Conservation (phyloP, 2,888 invertebrate species). For the Apantesis nais region DNA sequence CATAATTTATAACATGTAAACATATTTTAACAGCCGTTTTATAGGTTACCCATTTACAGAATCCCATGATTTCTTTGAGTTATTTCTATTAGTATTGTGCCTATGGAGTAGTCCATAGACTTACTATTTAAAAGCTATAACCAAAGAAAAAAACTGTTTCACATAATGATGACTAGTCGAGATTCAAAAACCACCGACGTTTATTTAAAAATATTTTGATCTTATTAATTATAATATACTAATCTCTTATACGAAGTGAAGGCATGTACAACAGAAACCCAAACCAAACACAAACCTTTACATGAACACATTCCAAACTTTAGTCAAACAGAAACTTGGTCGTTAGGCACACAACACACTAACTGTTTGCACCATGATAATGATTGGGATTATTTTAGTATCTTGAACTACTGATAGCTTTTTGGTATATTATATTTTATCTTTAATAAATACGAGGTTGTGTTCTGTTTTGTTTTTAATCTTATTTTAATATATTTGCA, state of each 20-base stretch:
- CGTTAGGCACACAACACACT: background rate
- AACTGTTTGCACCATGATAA: background rate
- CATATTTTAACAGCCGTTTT: background rate
- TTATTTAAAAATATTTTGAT: too few relatives aligned
- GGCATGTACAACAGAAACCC: background rate
- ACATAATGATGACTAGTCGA: too few relatives aligned
- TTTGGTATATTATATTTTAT: background rate
- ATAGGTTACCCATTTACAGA: background rate
- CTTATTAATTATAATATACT: too few relatives aligned
- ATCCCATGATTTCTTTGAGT: background rate
- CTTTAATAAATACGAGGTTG: background rate
- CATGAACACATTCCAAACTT: background rate
- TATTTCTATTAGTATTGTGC: too few relatives aligned
- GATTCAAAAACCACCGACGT: too few relatives aligned
- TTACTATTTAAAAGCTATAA: too few relatives aligned
- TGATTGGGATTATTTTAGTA: background rate
- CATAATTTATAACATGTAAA: background rate
- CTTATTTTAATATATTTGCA: background rate
- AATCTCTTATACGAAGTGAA: background rate
- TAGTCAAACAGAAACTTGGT: background rate
- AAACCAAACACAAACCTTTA: background rate
- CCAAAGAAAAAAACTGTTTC: too few relatives aligned
- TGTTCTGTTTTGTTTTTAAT: background rate
- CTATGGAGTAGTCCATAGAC: too few relatives aligned
- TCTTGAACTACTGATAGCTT: background rate